Percentiles rank a stretch among this genome's conserved stretches.
phyloP scores from a whole-genome alignment of 2,888 invertebrate species.

The Ernsta delagoae region DNA sequence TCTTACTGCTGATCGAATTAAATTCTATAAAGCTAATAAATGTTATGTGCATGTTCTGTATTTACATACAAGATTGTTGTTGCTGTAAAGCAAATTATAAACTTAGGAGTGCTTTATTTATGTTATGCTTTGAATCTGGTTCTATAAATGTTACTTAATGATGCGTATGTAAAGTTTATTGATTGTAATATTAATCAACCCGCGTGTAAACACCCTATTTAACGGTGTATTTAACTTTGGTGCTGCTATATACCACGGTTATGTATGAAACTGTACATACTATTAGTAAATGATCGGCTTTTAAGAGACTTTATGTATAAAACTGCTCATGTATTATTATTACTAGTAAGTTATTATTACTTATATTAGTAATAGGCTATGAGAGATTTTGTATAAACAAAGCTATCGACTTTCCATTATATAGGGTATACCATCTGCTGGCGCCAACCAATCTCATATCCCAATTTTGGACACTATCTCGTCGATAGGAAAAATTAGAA shows the following conservation, averaged over 20 bases:
- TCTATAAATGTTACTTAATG: not conserved
- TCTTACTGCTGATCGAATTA: too few species aligned
- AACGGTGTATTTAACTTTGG: not conserved
- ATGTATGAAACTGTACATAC: not conserved
- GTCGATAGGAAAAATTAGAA: too few species aligned
- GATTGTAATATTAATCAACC: conserved; percentile 1
- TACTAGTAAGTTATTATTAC: too few species aligned
- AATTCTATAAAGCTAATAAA: too few species aligned
- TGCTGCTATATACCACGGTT: not conserved
- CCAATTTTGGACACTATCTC: not conserved
- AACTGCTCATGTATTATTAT: too few species aligned
- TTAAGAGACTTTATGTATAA: too few species aligned
- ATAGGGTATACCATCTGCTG: not conserved
- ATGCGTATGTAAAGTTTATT: not conserved
- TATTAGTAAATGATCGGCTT: not conserved
- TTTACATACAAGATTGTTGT: too few species aligned
- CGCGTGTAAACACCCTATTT: conserved; percentile 4
- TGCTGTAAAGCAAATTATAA: not conserved
- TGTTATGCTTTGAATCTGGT: not conserved
- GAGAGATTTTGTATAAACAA: not conserved
- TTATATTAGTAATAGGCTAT: too few species aligned
- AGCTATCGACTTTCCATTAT: not conserved
- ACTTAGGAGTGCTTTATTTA: not conserved
- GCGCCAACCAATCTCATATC: not conserved
- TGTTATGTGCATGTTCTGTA: too few species aligned